A percentile compares a stretch with the other conserved stretches of the same genome.
These are phyloP conservation scores for Microtus oregoni DNA, from an alignment of 2,113 vertebrate species.

Conservation along the genomic window DNA sequence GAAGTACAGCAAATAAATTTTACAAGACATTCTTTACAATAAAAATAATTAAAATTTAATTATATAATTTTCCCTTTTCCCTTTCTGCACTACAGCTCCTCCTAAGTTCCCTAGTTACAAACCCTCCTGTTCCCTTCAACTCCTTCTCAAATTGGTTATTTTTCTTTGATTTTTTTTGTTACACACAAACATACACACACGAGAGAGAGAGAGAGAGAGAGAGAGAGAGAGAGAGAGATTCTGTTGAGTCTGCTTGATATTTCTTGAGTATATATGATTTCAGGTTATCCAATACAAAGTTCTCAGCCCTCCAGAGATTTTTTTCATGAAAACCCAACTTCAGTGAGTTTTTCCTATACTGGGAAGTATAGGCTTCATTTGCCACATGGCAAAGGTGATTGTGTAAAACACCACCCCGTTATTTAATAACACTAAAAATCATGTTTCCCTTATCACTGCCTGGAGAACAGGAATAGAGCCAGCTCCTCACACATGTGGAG, in stretches of 20 bases:
- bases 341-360: not conserved
- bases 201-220: not conserved
- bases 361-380: not conserved
- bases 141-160: not conserved
- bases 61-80: not conserved
- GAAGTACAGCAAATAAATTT: constrained; percentile 6
- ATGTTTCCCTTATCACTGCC: not conserved
- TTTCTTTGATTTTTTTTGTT: not conserved
- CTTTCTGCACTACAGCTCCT: not conserved
- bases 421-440: not conserved
- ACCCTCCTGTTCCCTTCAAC: not conserved
- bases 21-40: not conserved
- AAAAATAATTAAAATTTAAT: not conserved
- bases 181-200: not conserved
- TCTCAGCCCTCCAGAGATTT: not conserved
- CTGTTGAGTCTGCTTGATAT: not conserved
- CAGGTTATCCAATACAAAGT: not conserved
- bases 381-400: not conserved
- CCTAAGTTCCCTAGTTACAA: not conserved
- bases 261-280: not conserved
- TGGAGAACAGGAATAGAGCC: not conserved
- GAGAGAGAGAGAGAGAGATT: not conserved
- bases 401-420: not conserved
- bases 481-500: accelerated
- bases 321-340: not conserved